phyloP scores from a whole-genome alignment of 1,140 invertebrate genomes.

The Leptopilina boulardi region DNA sequence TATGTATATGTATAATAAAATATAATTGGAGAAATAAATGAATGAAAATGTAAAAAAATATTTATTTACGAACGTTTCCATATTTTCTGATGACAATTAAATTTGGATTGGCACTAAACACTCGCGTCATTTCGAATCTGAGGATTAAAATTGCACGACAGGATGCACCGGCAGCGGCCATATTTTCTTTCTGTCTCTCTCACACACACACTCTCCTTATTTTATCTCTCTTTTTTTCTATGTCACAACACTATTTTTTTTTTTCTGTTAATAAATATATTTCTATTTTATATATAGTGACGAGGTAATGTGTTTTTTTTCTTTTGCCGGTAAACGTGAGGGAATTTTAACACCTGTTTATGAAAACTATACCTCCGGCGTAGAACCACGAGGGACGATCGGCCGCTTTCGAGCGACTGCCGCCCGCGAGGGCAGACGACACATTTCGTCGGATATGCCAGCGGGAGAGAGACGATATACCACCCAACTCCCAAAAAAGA shows the following conservation, averaged over 20 bases:
- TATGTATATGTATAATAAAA: neutral
- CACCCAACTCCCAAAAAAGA: neutral
- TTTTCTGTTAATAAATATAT: neutral
- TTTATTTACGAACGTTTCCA: slow-evolving; percentile 63
- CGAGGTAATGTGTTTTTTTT: slow-evolving; percentile 15
- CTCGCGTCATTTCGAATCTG: slow-evolving; percentile 65
- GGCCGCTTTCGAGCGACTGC: slow-evolving; percentile 61
- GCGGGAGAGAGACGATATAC: slow-evolving; percentile 24
- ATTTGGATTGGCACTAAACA: slow-evolving; percentile 61
- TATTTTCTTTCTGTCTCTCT: slow-evolving; percentile 42
- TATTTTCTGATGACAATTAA: slow-evolving; percentile 61
- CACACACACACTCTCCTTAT: neutral
- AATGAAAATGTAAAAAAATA: neutral
- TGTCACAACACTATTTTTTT: neutral
- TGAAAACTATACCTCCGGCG: neutral
- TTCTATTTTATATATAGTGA: too few species aligned
- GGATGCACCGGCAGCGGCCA: slow-evolving; percentile 65
- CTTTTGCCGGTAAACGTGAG: slow-evolving; percentile 1
- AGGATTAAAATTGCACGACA: slow-evolving; percentile 62
- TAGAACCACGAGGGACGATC: slow-evolving; percentile 49
- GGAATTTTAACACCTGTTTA: slow-evolving; percentile 29
- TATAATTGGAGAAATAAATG: neutral
- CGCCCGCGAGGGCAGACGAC: slow-evolving; percentile 46
- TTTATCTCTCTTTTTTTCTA: neutral
- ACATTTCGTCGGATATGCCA: slow-evolving; percentile 47